phyloP scores from a whole-genome alignment of 2,113 vertebrate species.

The Pan paniscus region DNA sequence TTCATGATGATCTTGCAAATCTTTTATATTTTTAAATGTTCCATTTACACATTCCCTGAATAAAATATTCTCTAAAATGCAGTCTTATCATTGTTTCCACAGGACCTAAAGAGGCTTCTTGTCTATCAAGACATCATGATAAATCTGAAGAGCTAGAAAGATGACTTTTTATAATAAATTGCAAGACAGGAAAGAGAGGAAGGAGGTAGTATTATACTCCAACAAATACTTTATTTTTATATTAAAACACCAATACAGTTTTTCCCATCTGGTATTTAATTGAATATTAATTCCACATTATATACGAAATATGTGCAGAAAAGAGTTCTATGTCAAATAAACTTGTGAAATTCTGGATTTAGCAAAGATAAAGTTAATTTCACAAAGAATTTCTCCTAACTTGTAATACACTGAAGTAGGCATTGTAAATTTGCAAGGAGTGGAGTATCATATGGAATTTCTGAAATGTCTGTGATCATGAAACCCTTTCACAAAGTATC shows the following conservation, averaged over 20 bases:
- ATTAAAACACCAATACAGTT: not conserved
- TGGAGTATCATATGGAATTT: not conserved
- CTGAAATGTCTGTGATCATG: not conserved
- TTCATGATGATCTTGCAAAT: not conserved
- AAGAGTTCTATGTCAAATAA: not conserved
- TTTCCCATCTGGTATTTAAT: not conserved
- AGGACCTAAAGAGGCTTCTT: not conserved
- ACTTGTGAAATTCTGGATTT: not conserved
- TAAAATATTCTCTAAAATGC: not conserved
- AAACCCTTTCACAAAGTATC: not conserved
- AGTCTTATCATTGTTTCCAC: not conserved
- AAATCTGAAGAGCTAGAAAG: not conserved
- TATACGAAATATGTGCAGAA: not conserved
- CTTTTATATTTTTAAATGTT: not conserved
- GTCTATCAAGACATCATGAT: not conserved
- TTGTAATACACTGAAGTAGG: not conserved
- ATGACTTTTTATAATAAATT: not conserved
- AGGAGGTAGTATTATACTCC: not conserved
- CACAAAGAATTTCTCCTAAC: not conserved
- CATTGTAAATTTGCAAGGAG: not conserved
- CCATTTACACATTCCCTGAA: not conserved
- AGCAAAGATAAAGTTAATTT: constrained; percentile 1
- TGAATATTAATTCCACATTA: not conserved
- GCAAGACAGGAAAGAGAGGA: not conserved
- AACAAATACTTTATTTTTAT: not conserved